Percentiles rank a stretch among this genome's conserved stretches.
Conservation (phyloP, 2,888 invertebrate species). For the Synanthedon andrenaeformis region DNA sequence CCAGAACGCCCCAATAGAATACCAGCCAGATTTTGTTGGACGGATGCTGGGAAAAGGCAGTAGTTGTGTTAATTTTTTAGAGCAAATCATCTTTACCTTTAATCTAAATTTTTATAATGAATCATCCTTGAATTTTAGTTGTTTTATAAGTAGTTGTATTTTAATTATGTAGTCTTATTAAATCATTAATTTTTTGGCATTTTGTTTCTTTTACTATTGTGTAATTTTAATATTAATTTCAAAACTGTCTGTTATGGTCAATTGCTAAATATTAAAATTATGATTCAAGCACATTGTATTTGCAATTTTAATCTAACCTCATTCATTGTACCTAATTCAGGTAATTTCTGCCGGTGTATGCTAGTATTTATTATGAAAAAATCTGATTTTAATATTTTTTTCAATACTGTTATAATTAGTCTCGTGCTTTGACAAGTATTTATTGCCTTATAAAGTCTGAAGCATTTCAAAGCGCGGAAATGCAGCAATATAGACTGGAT, state of each 20-base stretch:
- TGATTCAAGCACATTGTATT: too few relatives aligned
- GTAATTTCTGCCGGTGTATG: too few relatives aligned
- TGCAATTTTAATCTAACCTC: too few relatives aligned
- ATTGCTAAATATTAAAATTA: too few relatives aligned
- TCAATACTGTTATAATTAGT: neutral
- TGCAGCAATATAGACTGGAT: too few relatives aligned
- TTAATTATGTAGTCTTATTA: neutral
- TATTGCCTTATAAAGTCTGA: too few relatives aligned
- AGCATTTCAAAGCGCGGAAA: too few relatives aligned
- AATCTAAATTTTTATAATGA: neutral
- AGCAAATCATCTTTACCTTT: neutral
- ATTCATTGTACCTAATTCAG: too few relatives aligned
- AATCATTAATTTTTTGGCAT: neutral
- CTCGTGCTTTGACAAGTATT: neutral
- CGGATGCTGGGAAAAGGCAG: constrained; percentile 25
- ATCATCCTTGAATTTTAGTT: neutral
- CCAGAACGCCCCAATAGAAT: constrained; percentile 22
- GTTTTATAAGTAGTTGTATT: neutral
- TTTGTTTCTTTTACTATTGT: neutral
- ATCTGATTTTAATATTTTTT: too few relatives aligned
- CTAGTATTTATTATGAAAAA: too few relatives aligned
- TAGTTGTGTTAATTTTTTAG: neutral
- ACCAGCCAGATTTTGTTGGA: constrained; percentile 54
- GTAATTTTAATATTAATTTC: too few relatives aligned
- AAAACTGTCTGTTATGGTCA: too few relatives aligned